phyloP scores from a whole-genome alignment of 2,797 vertebrate genomes.

The Mastacembelus armatus region DNA sequence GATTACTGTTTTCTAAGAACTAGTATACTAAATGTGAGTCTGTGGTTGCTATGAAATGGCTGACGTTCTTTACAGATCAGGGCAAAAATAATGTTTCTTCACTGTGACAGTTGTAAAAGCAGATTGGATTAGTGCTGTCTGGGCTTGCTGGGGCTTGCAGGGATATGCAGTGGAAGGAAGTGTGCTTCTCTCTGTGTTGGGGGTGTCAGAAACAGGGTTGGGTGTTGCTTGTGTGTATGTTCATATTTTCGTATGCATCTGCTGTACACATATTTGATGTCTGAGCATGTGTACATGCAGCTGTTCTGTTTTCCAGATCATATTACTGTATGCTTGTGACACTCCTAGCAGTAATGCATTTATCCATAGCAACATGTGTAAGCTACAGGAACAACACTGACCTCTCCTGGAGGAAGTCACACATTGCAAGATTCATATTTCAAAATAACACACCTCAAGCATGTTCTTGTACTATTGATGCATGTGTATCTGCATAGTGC shows the following conservation, averaged over 20 bases:
- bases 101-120: constrained; percentile 71
- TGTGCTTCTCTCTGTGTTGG: constrained; percentile 23
- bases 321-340: constrained; percentile 49
- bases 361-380: constrained; percentile 21
- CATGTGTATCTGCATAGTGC: no score
- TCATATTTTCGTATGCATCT: constrained; percentile 46
- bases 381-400: constrained; percentile 61
- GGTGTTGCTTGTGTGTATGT: constrained; percentile 20
- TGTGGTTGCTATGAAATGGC: constrained; percentile 20
- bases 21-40: not conserved
- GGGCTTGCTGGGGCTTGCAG: constrained; percentile 67
- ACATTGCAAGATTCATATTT: not conserved
- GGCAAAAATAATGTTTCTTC: constrained; percentile 27
- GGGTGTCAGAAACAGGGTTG: constrained; percentile 1
- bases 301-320: constrained; percentile 57
- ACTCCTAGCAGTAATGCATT: constrained; percentile 8
- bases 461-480: not conserved
- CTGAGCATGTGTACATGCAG: not conserved
- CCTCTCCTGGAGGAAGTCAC: constrained; percentile 69
- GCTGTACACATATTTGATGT: constrained; percentile 26
- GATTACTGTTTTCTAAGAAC: constrained; percentile 10
- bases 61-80: constrained; percentile 24
- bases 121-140: constrained; percentile 66
- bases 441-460: not conserved
- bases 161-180: constrained; percentile 56